Conservation (phyloP, 2,113 vertebrate species). For the Micromys minutus region DNA sequence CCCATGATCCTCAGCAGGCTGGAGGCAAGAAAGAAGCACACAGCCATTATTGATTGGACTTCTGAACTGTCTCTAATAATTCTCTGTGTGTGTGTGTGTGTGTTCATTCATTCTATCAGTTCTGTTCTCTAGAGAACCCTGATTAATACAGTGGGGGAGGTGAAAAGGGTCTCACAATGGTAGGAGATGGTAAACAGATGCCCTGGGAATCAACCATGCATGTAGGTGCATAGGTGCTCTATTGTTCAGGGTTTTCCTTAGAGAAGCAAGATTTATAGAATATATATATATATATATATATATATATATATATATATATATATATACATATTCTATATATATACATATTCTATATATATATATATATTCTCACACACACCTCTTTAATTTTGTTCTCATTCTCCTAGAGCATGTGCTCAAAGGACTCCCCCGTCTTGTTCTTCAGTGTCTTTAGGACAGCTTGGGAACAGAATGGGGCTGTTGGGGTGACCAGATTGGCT, state of each 20-base stretch:
- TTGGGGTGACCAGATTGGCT: not conserved
- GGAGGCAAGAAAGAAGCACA: not conserved
- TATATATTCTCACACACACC: not conserved
- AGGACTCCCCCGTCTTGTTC: not conserved
- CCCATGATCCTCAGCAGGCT: not conserved
- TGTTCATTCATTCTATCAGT: not conserved
- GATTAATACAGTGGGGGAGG: not conserved
- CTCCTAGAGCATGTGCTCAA: not conserved
- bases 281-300: not conserved
- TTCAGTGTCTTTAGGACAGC: not conserved
- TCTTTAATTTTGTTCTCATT: not conserved
- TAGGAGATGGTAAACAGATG: not conserved
- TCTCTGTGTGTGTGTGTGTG: not conserved
- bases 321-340: too few species aligned
- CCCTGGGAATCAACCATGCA: not conserved
- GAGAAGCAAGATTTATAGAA: not conserved
- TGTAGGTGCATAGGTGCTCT: too few species aligned
- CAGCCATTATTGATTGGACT: not conserved
- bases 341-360: not conserved
- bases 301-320: not conserved
- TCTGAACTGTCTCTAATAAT: not conserved
- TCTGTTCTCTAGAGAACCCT: not conserved
- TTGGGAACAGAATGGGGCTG: not conserved
- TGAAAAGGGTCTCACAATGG: not conserved
- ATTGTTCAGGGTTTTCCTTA: not conserved